Evolutionary conservation across 2,888 invertebrate genomes (phyloP), one percentile per base, ranked within the genome.

Genomic region (Cantharis rufa): DNA sequence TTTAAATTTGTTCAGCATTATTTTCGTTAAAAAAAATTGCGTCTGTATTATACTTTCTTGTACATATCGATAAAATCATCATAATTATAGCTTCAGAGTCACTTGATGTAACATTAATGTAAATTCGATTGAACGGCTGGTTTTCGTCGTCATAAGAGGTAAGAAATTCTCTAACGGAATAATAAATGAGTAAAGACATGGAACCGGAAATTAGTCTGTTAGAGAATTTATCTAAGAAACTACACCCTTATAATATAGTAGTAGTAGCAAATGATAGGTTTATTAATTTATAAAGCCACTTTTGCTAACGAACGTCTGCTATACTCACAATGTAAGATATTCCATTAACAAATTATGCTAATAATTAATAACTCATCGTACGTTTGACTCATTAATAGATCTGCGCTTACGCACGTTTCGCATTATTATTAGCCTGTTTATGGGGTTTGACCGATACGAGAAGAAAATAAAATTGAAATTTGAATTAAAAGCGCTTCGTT

Each of bases 101-200:
- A 66, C 16, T 74, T 74, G 71, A 69, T 71, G 77, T 77, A 75
- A 75, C 74, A 74, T 72, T 77, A 74, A 77, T 75, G 74, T 74
- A 72, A 71, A 71, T 74, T 66, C 32, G 72, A 77, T 74, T 77
- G 74, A 61, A 21, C 72, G 63, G 69, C 15, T 69, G 74, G 72
- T 74, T 77, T 77, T 77, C 77, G 71, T 74, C 77, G 68, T 74
- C 74, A 70, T 70, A 74, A 21, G 21, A 77, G 71, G 72, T 66
- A 72, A 77, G 77, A 77, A 77, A 77, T 77, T 77, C 77, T 74
- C 74, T 70, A 77, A 77, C 74, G 70, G 77, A 77, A 77, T 77
- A 77, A 77, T 77, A 77, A 75, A 75, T 77, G 74, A 77, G 74
- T 74, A 69, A 72, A 77, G 72, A 75, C 77, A 77, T 72, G 74